Base-by-base conservation (phyloP, 2,113 vertebrate species). In the Nycticebus coucang region DNA sequence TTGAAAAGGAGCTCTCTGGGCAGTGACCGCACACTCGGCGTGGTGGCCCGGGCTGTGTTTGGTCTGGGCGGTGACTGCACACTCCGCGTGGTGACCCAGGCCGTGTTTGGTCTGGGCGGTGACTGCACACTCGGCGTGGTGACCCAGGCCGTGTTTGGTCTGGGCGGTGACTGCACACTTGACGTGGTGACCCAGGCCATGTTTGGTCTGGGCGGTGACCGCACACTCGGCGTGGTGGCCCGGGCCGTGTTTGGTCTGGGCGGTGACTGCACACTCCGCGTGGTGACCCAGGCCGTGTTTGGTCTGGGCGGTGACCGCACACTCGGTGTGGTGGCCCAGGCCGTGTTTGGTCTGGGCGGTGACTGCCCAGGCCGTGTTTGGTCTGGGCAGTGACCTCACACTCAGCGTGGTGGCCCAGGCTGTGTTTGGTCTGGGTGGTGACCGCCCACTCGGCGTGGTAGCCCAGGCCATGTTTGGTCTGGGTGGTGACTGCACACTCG, bases 311-410 rank as follows among this genome's bases (percentile, higher is more conserved):
- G n/a, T 82, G 79, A 22, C 86, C 7, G 13, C 0, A 30, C 2
- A 0, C 26, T 72, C 7, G 9, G 11, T 3, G 18, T 19, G 53
- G 50, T 14, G 26, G 19, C 33, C 22, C 2, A 45, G 45, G 45
- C 45, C 7, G 45, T 7, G 45, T 45, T 45, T 45, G 45, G 45
- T 37, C 11, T 5, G 28, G 15, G 10, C 0, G 22, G n/a, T 82
- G 79, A 22, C 86, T 10, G 13, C 0, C 45, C 45, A 45, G 45
- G 45, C 45, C 7, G 7, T 45, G 45, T 45, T 45, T 45, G 45
- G 45, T 37, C 11, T 5, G 28, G 15, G 10, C 0, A 15, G n/a
- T 78, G 79, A 22, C 86, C 7, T 9, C 0, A 30, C 2, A 0
- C 26, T 72, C 7, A 9, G 11, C 3, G 18, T 19, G 53, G 50